Conservation (phyloP, 2,888 invertebrate species). For the Mechanitis mazaeus region DNA sequence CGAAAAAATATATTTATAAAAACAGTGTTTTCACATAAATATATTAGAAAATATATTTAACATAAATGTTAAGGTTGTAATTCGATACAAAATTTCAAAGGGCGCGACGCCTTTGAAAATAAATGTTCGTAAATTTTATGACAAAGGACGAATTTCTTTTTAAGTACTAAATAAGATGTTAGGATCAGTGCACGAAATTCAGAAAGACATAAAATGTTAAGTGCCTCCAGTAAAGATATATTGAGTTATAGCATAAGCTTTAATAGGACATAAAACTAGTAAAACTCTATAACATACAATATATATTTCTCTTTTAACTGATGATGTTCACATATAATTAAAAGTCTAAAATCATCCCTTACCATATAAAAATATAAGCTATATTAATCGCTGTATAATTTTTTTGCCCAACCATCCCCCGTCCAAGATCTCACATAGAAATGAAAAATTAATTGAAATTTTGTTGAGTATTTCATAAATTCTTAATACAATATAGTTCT, state of each 20-base stretch:
- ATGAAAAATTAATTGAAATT: conserved; percentile 29
- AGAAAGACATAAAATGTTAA: conserved; percentile 2
- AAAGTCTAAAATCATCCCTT: background rate
- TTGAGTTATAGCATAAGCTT: conserved; percentile 3
- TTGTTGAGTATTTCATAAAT: conserved; percentile 9
- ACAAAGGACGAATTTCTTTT: conserved; percentile 4
- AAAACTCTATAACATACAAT: background rate
- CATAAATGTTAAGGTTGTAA: background rate
- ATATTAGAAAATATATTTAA: background rate
- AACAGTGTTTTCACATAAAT: background rate
- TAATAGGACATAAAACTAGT: background rate
- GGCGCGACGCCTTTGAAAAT: background rate
- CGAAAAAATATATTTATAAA: too few species aligned
- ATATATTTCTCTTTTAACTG: background rate
- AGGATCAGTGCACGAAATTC: conserved; percentile 4
- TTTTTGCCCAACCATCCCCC: conserved; percentile 12
- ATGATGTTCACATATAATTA: background rate
- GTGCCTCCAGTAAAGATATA: conserved; percentile 2
- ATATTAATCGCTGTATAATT: conserved; percentile 6
- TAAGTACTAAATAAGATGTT: conserved; percentile 3
- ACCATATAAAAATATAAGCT: conserved; percentile 2
- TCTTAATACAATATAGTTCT: background rate
- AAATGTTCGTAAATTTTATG: conserved; percentile 5
- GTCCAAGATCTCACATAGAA: conserved; percentile 14
- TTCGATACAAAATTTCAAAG: background rate